Percentiles rank a stretch among this genome's conserved stretches.
These are phyloP conservation scores for Enteromius paludinosus DNA, from an alignment of 2,797 vertebrate species.

Conservation along the genomic window DNA sequence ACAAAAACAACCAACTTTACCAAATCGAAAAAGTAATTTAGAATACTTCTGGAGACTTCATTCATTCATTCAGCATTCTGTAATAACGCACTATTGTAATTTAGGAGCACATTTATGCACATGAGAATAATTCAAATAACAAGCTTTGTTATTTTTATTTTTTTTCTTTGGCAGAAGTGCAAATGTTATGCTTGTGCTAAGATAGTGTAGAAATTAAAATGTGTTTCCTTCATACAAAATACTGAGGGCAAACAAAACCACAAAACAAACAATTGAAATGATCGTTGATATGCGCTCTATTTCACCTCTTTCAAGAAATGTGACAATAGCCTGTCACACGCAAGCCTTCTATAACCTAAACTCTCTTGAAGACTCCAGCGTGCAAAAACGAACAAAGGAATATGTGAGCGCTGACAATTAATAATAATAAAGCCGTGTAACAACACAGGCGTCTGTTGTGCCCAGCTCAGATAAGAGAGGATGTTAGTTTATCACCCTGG, in stretches of 20 bases:
- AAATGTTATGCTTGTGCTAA: constrained; percentile 51
- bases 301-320: constrained; percentile 57
- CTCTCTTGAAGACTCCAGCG: constrained; percentile 64
- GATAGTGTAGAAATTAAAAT: constrained; percentile 61
- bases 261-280: constrained; percentile 61
- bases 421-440: constrained; percentile 67
- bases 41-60: no score
- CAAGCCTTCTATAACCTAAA: constrained; percentile 50
- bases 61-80: background rate
- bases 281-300: constrained; percentile 53
- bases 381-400: constrained; percentile 64
- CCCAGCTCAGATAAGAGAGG: constrained; percentile 69
- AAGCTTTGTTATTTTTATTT: constrained; percentile 9
- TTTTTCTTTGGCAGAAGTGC: background rate
- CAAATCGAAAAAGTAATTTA: background rate
- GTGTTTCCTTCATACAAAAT: constrained; percentile 40
- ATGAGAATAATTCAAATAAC: constrained; percentile 31
- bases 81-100: background rate
- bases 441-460: constrained; percentile 61
- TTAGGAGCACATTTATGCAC: constrained; percentile 11
- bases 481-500: constrained; percentile 68
- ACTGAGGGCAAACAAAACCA: constrained; percentile 42
- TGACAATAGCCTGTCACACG: constrained; percentile 46
- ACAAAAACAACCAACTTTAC: background rate
- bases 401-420: constrained; percentile 75